A percentile compares a stretch with the other conserved stretches of the same genome.
phyloP scores from a whole-genome alignment of 2,797 vertebrate genomes.

The Borostomias antarcticus region DNA sequence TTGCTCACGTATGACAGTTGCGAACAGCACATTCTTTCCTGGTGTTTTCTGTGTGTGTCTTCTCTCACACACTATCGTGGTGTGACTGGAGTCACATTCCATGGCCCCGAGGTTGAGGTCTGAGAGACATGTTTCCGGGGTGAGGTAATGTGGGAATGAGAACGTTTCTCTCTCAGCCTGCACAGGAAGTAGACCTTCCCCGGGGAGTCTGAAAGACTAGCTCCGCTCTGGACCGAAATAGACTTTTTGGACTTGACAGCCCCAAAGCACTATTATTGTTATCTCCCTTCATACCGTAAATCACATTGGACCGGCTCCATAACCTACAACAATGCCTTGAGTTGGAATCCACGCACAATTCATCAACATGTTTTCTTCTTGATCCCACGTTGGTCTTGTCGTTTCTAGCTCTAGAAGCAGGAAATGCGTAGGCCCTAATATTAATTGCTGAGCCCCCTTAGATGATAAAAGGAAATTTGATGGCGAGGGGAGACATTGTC shows the following conservation, averaged over 20 bases:
- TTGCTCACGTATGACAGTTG: neutral
- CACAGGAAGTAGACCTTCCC: conserved; percentile 16
- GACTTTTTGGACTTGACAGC: neutral
- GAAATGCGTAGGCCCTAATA: no score
- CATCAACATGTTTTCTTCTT: neutral
- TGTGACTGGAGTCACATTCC: conserved; percentile 15
- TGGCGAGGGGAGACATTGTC: neutral
- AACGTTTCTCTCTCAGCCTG: neutral
- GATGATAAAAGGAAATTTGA: neutral
- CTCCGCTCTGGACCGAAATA: conserved; percentile 2
- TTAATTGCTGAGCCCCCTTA: no score
- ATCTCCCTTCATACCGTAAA: neutral
- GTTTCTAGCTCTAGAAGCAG: no score
- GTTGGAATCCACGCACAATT: neutral
- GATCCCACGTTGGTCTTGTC: neutral
- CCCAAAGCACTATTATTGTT: neutral
- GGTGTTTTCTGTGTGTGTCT: neutral
- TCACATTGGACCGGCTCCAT: neutral
- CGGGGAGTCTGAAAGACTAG: conserved; percentile 19
- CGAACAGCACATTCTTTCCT: neutral
- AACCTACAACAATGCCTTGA: neutral
- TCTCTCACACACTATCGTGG: conserved; percentile 4
- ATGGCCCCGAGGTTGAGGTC: neutral
- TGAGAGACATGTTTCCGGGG: conserved; percentile 18
- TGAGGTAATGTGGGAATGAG: conserved; percentile 35